phyloP scores from a whole-genome alignment of 2,113 vertebrate species.

The Strix uralensis region DNA sequence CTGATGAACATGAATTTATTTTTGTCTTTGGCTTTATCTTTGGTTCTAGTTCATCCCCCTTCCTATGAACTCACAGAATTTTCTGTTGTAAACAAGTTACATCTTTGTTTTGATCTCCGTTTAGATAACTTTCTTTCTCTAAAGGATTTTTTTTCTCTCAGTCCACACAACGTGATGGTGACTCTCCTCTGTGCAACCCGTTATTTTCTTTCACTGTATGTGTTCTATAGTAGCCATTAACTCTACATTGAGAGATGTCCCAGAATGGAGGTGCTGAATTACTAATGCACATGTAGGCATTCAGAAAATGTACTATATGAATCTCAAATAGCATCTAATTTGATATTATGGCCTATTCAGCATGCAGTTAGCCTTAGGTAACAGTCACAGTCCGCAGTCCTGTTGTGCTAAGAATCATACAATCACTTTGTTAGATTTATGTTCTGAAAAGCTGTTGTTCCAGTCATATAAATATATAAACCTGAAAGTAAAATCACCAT shows the following conservation, averaged over 20 bases:
- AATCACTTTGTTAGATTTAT: neutral
- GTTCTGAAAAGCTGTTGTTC: neutral
- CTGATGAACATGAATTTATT: neutral
- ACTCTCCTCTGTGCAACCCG: neutral
- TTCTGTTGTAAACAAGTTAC: neutral
- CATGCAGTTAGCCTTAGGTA: slow-evolving; percentile 7
- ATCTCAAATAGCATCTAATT: slow-evolving; percentile 22
- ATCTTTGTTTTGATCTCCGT: neutral
- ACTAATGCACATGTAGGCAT: neutral
- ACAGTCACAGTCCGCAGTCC: neutral
- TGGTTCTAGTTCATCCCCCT: neutral
- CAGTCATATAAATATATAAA: neutral
- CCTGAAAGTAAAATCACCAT: neutral
- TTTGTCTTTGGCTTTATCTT: neutral
- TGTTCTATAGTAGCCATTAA: neutral
- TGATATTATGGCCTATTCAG: slow-evolving; percentile 25
- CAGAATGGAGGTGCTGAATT: slow-evolving; percentile 11
- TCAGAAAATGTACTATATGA: neutral
- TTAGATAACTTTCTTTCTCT: neutral
- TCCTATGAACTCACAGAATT: neutral
- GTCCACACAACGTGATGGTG: neutral
- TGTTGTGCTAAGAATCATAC: neutral
- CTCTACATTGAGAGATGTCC: neutral
- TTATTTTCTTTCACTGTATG: neutral
- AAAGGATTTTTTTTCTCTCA: neutral